Evolutionary conservation across 2,113 vertebrate genomes (phyloP).

Genomic region (Rhombomys opimus): DNA sequence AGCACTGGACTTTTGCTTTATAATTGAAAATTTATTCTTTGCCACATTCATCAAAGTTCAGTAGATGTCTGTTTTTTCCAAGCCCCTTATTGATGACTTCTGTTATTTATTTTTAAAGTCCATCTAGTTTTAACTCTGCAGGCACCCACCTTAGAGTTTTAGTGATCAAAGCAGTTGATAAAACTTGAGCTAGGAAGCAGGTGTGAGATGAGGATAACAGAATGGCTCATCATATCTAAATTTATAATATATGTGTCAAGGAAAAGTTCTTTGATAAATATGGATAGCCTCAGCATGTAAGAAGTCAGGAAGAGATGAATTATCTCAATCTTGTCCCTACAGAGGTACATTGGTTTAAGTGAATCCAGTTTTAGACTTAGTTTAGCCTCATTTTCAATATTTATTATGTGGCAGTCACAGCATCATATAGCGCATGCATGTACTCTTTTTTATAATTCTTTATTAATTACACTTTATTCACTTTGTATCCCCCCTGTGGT

Average conservation of each 20-base stretch:
- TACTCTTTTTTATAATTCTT: too few relatives aligned
- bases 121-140: not conserved
- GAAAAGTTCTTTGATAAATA: not conserved
- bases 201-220: not conserved
- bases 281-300: not conserved
- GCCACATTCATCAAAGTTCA: slow-evolving; percentile 13
- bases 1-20: not conserved
- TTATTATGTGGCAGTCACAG: not conserved
- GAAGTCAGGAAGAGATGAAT: not conserved
- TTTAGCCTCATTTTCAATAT: not conserved
- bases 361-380: not conserved
- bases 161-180: not conserved
- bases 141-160: not conserved
- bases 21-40: not conserved
- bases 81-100: not conserved
- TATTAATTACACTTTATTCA: too few relatives aligned
- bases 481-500: too few relatives aligned
- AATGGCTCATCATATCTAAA: not conserved
- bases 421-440: not conserved
- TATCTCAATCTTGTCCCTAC: not conserved
- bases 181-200: not conserved
- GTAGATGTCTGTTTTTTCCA: not conserved
- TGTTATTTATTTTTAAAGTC: not conserved
- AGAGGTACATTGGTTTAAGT: not conserved
- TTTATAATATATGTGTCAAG: not conserved